Base-by-base conservation (phyloP, 92 coral and sea anemone species). In the Metridium senile region DNA sequence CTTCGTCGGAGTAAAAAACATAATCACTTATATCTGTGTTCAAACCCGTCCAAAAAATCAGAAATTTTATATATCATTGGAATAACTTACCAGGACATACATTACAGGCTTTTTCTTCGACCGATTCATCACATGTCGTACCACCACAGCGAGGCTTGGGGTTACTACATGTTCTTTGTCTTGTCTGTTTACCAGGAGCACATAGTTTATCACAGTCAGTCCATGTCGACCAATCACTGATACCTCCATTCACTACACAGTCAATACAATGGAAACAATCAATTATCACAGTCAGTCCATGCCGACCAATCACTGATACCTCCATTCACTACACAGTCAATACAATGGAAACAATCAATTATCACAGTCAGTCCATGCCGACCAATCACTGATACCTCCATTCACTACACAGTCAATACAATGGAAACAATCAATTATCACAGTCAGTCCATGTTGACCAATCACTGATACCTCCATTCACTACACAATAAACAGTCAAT, bases 111-210 rank as follows among this genome's bases (percentile, higher is more conserved):
- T 84, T 45, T 58, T 73, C 81, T 26, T 83, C 88, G 8, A 13
- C 31, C 2, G 75, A 74, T 11, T 53, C 16, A 47, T 72, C 72
- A 51, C 92, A 87, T 17, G 73, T 62, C 19, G 72, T 78, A 3
- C 92, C 92, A 1, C 88, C 92, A 74, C 92, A 87, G 9, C 88
- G 76, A 11, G 75, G 92, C 67, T 78, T 83, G 39, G 92, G 92
- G 19, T 87, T 83, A 32, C 63, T 87, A 32, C 92, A 87, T 11
- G 88, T 73, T 34, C 46, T 78, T 33, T 65, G 30, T 23, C 92
- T 61, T 20, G 25, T 72, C 27, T 87, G 78, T 43, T 82, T 77
- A 21, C 89, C 85, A 0, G 21, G 46, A 8, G 74, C 85, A 27
- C 92, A 87, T 57, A 87, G 57, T 31, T 84, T 74, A 74, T 87